A percentile compares a stretch with the other conserved stretches of the same genome.
Conservation (phyloP, 1,140 invertebrate species). For the Colletes gigas region DNA sequence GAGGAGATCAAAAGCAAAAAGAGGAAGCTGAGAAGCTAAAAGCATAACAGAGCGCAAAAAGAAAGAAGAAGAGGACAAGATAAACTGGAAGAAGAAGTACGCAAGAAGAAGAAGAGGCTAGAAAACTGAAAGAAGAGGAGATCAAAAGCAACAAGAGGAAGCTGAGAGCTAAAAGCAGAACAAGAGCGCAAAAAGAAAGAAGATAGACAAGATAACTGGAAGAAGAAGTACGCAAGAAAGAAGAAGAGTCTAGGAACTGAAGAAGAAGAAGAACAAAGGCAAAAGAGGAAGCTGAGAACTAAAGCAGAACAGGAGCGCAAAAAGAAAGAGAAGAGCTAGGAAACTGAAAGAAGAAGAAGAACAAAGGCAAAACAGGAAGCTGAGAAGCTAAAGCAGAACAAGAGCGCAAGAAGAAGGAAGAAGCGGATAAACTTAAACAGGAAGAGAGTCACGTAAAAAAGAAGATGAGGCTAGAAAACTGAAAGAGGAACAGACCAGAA, state of each 20-base stretch:
- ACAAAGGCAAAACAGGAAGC: conserved; percentile 28
- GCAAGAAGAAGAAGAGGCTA: too few species aligned
- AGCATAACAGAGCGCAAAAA: conserved; percentile 40
- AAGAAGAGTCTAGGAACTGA: conserved; percentile 46
- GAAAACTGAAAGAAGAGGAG: conserved; percentile 36
- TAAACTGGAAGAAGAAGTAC: conserved; percentile 49
- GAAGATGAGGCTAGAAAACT: conserved; percentile 30
- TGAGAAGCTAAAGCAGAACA: conserved; percentile 34
- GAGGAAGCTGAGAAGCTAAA: too few species aligned
- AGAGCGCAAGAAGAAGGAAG: conserved; percentile 39
- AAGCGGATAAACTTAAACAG: conserved; percentile 32
- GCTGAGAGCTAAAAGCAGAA: conserved; percentile 39
- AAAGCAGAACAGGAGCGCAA: conserved; percentile 2
- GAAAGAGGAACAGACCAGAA: conserved; percentile 11
- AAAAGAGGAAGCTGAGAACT: background rate
- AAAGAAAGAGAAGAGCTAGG: conserved; percentile 5
- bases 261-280: conserved; percentile 17
- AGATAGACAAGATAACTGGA: conserved; percentile 39
- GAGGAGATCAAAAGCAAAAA: conserved; percentile 1
- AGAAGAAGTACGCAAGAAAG: conserved; percentile 40
- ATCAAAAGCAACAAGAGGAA: conserved; percentile 38
- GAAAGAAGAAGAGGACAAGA: conserved; percentile 44
- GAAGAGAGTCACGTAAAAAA: conserved; percentile 39
- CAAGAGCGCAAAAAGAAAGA: conserved; percentile 36
- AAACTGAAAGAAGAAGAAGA: conserved; percentile 39